phyloP scores from a whole-genome alignment of 2,888 invertebrate species.

The Harmothoe impar region DNA sequence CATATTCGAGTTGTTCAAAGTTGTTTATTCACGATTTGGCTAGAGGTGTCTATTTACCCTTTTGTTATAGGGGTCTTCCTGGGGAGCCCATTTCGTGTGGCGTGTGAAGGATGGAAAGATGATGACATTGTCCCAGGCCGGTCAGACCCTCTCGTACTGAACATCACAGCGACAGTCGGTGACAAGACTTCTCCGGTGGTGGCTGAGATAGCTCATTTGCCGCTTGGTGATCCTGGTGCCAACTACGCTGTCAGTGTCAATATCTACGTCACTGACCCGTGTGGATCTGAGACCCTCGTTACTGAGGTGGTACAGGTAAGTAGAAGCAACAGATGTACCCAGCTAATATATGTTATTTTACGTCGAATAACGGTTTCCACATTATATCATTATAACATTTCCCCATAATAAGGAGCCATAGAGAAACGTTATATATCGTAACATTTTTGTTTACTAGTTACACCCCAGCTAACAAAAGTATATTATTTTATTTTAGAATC shows the following conservation, averaged over 20 bases:
- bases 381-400: no score
- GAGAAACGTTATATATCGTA: no score
- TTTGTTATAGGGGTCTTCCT: constrained; percentile 4
- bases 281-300: not conserved
- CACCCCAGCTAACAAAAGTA: no score
- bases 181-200: not conserved
- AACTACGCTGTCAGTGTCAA: not conserved
- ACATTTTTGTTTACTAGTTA: no score
- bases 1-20: no score
- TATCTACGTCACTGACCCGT: not conserved
- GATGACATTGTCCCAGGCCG: not conserved
- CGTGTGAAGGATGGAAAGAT: not conserved
- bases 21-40: no score
- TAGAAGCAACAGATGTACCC: no score
- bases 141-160: not conserved
- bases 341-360: no score
- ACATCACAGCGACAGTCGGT: not conserved
- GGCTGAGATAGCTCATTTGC: not conserved
- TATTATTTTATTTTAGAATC: no score
- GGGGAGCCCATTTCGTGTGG: not conserved
- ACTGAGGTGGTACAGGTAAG: not conserved
- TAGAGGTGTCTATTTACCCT: no score
- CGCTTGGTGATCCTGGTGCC: not conserved
- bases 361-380: no score
- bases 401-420: no score